phyloP scores from a whole-genome alignment of 2,113 vertebrate genomes.

The Sialia sialis region DNA sequence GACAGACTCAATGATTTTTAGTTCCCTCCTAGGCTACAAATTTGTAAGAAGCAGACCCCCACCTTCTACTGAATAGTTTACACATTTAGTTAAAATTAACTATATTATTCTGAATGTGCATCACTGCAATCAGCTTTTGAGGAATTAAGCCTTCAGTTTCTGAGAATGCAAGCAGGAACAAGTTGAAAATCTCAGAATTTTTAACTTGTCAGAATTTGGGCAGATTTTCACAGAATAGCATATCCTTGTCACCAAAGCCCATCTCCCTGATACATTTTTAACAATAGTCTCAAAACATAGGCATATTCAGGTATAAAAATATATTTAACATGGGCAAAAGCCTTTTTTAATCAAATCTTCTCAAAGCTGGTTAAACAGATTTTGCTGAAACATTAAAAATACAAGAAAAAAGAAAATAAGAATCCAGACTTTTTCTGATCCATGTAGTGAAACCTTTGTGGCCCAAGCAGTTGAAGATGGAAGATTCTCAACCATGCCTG shows the following conservation, averaged over 20 bases:
- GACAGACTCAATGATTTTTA: background rate
- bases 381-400: background rate
- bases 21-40: background rate
- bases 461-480: background rate
- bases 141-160: background rate
- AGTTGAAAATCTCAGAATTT: background rate
- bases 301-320: background rate
- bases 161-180: conserved; percentile 17
- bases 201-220: conserved; percentile 12
- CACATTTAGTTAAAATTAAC: conserved; percentile 31
- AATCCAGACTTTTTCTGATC: background rate
- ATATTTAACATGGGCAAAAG: background rate
- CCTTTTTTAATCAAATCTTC: background rate
- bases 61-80: background rate
- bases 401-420: background rate
- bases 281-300: background rate
- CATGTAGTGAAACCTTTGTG: background rate
- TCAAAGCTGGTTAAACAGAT: background rate
- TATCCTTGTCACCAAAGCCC: background rate
- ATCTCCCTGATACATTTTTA: background rate
- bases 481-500: background rate
- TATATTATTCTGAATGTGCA: background rate
- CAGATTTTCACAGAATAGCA: conserved; percentile 10
- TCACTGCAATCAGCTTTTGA: background rate
- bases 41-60: background rate